Conservation (phyloP, 2,113 vertebrate genomes). For the Malurus alboscapulatus region DNA sequence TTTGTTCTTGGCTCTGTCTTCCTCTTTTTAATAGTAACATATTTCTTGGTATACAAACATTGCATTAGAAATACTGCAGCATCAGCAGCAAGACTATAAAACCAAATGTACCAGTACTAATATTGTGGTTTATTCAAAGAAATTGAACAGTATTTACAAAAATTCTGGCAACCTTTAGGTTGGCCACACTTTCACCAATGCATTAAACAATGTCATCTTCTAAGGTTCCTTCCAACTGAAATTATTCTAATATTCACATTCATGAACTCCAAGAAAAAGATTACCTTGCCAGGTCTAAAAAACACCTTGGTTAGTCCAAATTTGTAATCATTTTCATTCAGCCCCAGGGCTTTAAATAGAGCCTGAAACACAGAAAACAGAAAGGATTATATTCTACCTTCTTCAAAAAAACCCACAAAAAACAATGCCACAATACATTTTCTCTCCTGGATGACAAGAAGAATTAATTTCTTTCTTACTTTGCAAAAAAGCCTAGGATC, state of each 20-base stretch:
- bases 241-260: neutral
- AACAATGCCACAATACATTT: neutral
- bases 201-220: neutral
- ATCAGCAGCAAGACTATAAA: neutral
- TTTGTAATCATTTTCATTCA: conserved; percentile 97
- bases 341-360: conserved; percentile 95
- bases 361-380: conserved; percentile 79
- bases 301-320: conserved; percentile 97
- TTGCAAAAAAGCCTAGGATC: conserved; percentile 98
- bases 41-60: neutral
- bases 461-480: conserved; percentile 65
- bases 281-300: conserved; percentile 97
- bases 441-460: neutral
- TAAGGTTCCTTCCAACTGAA: neutral
- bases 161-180: neutral
- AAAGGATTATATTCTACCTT: neutral
- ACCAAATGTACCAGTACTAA: neutral
- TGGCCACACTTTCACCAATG: neutral
- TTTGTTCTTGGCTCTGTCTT: neutral
- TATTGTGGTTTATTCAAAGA: neutral
- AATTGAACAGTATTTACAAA: neutral
- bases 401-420: neutral
- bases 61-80: neutral
- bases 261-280: neutral
- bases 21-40: neutral